phyloP scores from a whole-genome alignment of 1,140 invertebrate genomes.

The Bombus confusus region DNA sequence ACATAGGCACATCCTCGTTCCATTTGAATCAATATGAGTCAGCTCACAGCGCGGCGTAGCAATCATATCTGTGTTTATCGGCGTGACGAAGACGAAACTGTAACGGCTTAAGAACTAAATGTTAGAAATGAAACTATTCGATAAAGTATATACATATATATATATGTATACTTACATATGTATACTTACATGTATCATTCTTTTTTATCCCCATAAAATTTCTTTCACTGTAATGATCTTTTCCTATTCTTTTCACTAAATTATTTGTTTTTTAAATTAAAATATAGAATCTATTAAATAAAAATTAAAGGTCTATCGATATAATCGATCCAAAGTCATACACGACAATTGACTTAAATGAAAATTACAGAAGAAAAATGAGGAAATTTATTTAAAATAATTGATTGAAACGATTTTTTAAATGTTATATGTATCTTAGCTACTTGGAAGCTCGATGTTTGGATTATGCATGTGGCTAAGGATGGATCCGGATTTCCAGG shows the following conservation, averaged over 20 bases:
- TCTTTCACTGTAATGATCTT: background rate
- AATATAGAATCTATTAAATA: background rate
- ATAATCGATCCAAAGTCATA: too few relatives aligned
- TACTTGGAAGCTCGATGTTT: constrained; percentile 89
- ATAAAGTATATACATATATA: background rate
- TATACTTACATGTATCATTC: background rate
- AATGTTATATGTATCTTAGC: constrained; percentile 80
- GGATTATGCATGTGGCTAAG: constrained; percentile 91
- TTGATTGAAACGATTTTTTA: background rate
- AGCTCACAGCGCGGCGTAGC: background rate
- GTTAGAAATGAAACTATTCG: background rate
- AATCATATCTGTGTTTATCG: constrained; percentile 49
- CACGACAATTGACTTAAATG: background rate
- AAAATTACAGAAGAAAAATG: background rate
- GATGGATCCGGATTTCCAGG: constrained; percentile 89
- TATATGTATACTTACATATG: too few relatives aligned
- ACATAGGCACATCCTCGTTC: constrained; percentile 21
- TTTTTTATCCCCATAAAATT: background rate
- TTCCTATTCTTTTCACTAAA: background rate
- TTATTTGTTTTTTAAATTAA: background rate
- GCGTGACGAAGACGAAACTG: constrained; percentile 30
- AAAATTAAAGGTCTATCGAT: too few relatives aligned
- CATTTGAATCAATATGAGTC: constrained; percentile 31
- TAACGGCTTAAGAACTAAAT: background rate
- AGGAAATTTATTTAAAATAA: background rate